Base-by-base conservation (phyloP, 2,113 vertebrate species). In the Amblyopsis rosae region DNA sequence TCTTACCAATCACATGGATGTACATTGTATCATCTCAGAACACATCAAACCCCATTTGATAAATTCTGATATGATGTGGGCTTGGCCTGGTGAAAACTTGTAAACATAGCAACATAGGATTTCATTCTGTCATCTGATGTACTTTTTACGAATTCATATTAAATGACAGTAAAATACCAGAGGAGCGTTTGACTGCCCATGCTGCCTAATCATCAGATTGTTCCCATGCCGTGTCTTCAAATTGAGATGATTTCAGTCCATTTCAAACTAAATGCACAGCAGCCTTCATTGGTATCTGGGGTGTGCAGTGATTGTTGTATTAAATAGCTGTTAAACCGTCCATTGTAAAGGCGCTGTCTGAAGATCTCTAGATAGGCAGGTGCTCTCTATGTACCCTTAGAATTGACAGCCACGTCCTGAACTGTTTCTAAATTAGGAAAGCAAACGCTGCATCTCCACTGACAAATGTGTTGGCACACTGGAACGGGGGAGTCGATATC, bases 291-390 rank as follows among this genome's bases (percentile, higher is more conserved):
- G 85, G 73, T 51, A 17, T 80, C 82, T 75, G 35, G 26, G 85
- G 64, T 70, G 65, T 73, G 62, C 11, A 46, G 70, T 81, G 83
- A 90, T 87, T 82, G 83, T 75, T 33, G 77, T 67, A 59, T 82
- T 84, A 87, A 89, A 88, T 65, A 71, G 82, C 70, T 76, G 76
- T 89, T 90, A 80, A 87, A 83, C 67, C 79, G 81, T 75, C 71
- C 64, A 75, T 86, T 88, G 84, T 87, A 57, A 82, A 59, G 9
- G 59, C 46, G 70, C 67, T 62, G 81, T 86, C 84, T 87, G 81
- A 77, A 86, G 85, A 89, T 90, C 41, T 45, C 47, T n/a, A 72
- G 88, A 87, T 84, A 85, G 77, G 76, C 80, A 84, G 84, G 68
- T 82, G 84, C 82, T 82, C 41, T 17, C 56, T 81, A 79, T 82